Base-by-base conservation (phyloP, 2,113 vertebrate species). In the Sigmodon hispidus region DNA sequence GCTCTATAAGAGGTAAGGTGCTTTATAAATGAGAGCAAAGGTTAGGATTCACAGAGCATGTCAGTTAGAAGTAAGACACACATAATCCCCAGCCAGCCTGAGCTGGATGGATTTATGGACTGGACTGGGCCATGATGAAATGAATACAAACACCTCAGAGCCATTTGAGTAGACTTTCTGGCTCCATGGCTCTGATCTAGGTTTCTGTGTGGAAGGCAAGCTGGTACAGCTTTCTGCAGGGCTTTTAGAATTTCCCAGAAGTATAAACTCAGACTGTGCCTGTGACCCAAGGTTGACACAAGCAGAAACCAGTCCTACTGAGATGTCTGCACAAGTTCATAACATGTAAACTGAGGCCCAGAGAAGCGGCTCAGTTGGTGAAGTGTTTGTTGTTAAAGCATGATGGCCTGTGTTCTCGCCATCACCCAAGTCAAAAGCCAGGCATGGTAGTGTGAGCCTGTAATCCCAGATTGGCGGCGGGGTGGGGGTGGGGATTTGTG, bases 11-110 rank as follows among this genome's bases (percentile, higher is more conserved):
- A 72, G 59, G 36, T 10, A 52, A 57, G 65, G 40, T 4, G 5
- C 31, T 79, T 48, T 12, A 34, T 57, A 61, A 59, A 80, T 2
- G 12, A 36, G 24, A 84, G 70, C 50, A 10, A 24, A 57, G 67
- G 26, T 22, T 0, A 67, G 34, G 11, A 48, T 22, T 24, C 21
- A 9, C 15, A 36, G 86, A 50, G 65, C 2, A 0, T 0, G 10
- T 3, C n/a, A 22, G 15, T 0, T 17, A 55, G 8, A n/a, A 91
- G 16, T 26, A 79, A 50, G 11, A 6, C 2, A 16, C 1, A 13
- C 40, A n/a, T 9, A 57, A 40, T 67, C 26, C 13, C 65, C 40
- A 65, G 29, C n/a, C 45, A 50, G 0, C 36, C n/a, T 48, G 34
- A 63, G 22, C 29, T 67, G 24, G 31, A 40, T 22, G 50, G 48